Percentiles rank a stretch among this genome's conserved stretches.
Conservation (phyloP, 2,797 vertebrate species). For the Betta splendens region DNA sequence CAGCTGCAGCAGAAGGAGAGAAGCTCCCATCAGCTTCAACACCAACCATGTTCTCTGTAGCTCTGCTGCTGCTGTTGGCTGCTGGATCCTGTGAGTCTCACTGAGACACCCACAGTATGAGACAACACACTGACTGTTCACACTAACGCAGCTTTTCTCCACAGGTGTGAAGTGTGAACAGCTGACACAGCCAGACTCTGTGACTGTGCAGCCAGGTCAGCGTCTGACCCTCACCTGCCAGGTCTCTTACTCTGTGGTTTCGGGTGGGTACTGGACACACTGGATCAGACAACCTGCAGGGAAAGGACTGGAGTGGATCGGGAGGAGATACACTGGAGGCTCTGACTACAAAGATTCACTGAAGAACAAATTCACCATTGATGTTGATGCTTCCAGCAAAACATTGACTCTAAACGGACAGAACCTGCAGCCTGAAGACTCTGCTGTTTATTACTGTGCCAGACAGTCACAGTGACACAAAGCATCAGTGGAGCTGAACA, state of each 20-base stretch:
- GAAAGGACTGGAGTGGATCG: constrained; percentile 20
- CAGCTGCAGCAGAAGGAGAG: constrained; percentile 15
- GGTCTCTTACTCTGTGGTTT: constrained; percentile 38
- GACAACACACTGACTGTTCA: no score
- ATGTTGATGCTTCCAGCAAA: not conserved
- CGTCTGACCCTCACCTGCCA: not conserved
- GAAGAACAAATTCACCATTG: constrained; percentile 11
- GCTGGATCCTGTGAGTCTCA: constrained; percentile 47
- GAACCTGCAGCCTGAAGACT: no score
- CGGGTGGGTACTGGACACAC: no score
- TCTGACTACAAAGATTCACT: not conserved
- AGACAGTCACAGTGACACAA: no score
- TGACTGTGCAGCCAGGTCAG: not conserved
- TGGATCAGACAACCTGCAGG: constrained; percentile 31
- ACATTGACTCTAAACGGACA: no score
- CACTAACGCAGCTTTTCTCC: no score
- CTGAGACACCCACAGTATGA: no score
- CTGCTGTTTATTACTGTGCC: no score
- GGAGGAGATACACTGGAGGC: not conserved
- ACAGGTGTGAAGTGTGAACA: no score
- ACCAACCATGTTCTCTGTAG: constrained; percentile 37
- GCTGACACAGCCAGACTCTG: constrained; percentile 12
- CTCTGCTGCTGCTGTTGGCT: constrained; percentile 53
- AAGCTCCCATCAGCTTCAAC: no score
- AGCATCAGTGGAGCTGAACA: no score